These are phyloP conservation scores for Gavialis gangeticus DNA, from an alignment of 2,113 vertebrate genomes.

Conservation along the genomic window DNA sequence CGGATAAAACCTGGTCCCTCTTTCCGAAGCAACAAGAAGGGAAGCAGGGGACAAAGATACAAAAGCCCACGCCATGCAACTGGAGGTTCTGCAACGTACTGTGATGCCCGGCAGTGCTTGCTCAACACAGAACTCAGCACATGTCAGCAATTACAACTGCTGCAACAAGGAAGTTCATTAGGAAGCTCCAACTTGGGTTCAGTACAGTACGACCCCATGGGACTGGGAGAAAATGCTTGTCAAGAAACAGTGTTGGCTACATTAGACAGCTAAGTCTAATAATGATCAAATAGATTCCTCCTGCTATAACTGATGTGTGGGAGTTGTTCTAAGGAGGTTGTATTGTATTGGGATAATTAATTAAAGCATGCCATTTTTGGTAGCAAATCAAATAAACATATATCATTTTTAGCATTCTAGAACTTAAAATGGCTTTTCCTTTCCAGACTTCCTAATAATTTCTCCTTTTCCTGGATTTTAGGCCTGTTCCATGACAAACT, in stretches of 20 bases:
- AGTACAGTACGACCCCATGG: too few relatives aligned
- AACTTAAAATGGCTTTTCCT: neutral
- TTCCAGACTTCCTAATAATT: neutral
- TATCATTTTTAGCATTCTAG: neutral
- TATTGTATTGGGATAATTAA: too few relatives aligned
- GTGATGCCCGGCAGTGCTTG: neutral
- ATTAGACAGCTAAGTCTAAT: too few relatives aligned
- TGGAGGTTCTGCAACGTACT: neutral
- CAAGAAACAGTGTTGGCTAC: too few relatives aligned
- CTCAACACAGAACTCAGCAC: neutral
- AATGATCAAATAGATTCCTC: too few relatives aligned
- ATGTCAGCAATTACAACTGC: fast-evolving
- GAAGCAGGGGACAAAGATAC: neutral
- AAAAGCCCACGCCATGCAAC: neutral
- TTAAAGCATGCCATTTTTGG: too few relatives aligned
- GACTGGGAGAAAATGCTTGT: too few relatives aligned
- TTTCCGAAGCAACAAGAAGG: neutral
- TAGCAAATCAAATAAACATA: neutral
- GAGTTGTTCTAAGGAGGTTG: neutral
- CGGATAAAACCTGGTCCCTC: neutral
- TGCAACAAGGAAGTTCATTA: neutral
- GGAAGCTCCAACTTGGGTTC: neutral
- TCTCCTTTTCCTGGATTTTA: neutral
- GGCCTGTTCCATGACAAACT: neutral
- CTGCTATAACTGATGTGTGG: neutral